Evolutionary conservation across 2,113 vertebrate genomes (phyloP), one percentile per base, ranked within the genome.

Genomic region (Pterocles burchelli): DNA sequence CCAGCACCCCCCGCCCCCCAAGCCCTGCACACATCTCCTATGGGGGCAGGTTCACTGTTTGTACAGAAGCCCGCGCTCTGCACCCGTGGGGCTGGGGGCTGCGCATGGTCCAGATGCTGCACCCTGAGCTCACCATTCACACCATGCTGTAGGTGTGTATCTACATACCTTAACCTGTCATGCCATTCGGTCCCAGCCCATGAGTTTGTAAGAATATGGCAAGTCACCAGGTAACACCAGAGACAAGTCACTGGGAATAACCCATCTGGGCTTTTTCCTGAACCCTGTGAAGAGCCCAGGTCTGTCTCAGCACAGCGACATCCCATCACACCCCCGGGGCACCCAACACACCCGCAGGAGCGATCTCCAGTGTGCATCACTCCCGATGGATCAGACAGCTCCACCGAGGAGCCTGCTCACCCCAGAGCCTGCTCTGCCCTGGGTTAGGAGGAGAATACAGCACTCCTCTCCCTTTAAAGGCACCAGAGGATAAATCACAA

Each of bases 131-230:
- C 36, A 7, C 33, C 8, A 4, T 4, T 63, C 19, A 7, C 38
- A 15, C 8, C 8, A 15, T n/a, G 2, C 1, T 7, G 48, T 26
- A 8, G 1, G 9, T 2, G 15, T 8, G 5, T 11, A 36, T 41
- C 25, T 9, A 5, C 2, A 11, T 2, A 10, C 48, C 1, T 13
- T 15, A 1, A 26, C 4, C 77, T n/a, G 20, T 24, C 68, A 15
- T 28, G 13, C 24, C 28, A 9, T 10, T 34, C 16, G 25, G 21
- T 55, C 48, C 26, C 41, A n/a, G 3, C 7, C 51, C 46, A 7
- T 7, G 13, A 13, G 45, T 15, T 19, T 10, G 29, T 41, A 51
- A 55, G 28, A 71, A 28, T 8, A 34, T 2, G 15, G 25, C 16
- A 15, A 72, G 26, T 13, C 61, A 19, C 31, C 12, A 19, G 51